Base-by-base conservation (phyloP, 2,797 vertebrate species). In the Lycodopsis pacificus region DNA sequence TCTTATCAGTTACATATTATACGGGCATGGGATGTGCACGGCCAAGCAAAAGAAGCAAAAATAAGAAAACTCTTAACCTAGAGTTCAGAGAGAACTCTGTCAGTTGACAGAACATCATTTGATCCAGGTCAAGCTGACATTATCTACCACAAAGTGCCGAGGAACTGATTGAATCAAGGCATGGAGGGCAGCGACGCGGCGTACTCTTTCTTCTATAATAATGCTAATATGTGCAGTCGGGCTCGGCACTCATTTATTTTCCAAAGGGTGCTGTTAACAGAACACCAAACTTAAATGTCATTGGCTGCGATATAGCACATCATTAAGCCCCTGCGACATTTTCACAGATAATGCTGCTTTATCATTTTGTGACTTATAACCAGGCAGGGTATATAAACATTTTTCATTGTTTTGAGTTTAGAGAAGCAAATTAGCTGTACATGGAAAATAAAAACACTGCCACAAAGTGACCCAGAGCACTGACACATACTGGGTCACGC, bases 271-370 rank as follows among this genome's bases (percentile, higher is more conserved):
- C 22, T 67, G 49, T 76, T 59, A 82, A 11, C 27, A 72, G 58
- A 78, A 40, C 49, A 65, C 27, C 22, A 51, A 65, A 64, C 32
- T 73, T 71, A 64, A 79, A 83, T 64, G 27, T 17, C 36, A 53
- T 20, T 62, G 51, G 58, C 44, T 53, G 59, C 5, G 10, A 32
- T 48, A 46, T 32, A 51, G 59, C n/a, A 51, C 71, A 63, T 80
- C 67, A 80, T 84, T 85, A 86, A 71, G 67, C 65, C 40, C 15
- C 61, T 32, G 69, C 1, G 8, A 82, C 62, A 53, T 65, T 67
- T 79, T 63, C 22, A 66, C 8, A 80, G 34, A 72, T 71, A 71
- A 62, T 57, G 15, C 36, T 3, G 3, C 64, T 56, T 51, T 51
- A 73, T 83, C 27, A 72, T 79, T 80, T 80, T 69, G 5, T 65